Evolutionary conservation across 2,888 invertebrate species (phyloP).

Genomic region (Xestia xanthographa): DNA sequence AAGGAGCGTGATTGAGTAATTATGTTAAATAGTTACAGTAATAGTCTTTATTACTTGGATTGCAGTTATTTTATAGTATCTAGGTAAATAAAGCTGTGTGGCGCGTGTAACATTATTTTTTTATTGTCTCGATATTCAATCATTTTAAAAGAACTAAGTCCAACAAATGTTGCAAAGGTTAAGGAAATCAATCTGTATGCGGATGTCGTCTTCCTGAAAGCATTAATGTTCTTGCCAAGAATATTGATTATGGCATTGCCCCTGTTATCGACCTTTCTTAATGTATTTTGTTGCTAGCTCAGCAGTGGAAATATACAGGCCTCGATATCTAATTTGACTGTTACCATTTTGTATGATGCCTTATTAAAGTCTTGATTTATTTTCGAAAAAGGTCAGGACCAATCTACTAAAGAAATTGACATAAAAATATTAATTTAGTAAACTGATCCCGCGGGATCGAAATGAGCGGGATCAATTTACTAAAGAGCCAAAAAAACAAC

Average conservation of each 20-base stretch:
- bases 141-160: neutral
- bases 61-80: neutral
- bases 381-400: constrained; percentile 42
- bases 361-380: constrained; percentile 13
- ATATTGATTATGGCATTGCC: constrained; percentile 9
- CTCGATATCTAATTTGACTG: neutral
- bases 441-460: too few relatives aligned
- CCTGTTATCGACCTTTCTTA: neutral
- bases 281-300: neutral
- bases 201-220: neutral
- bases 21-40: constrained; percentile 13
- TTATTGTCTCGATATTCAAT: neutral
- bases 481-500: constrained; percentile 23
- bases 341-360: neutral
- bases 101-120: constrained; percentile 9
- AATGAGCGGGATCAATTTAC: too few relatives aligned
- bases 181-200: constrained; percentile 7
- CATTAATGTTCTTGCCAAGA: constrained; percentile 9
- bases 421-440: too few relatives aligned
- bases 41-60: neutral
- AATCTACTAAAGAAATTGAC: too few relatives aligned
- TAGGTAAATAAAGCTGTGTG: neutral
- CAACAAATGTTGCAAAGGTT: neutral
- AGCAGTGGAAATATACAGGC: neutral
- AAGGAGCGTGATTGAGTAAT: constrained; percentile 4